Evolutionary conservation across 2,113 vertebrate genomes (phyloP), one percentile per base, ranked within the genome.

Genomic region (Brachyistius frenatus): DNA sequence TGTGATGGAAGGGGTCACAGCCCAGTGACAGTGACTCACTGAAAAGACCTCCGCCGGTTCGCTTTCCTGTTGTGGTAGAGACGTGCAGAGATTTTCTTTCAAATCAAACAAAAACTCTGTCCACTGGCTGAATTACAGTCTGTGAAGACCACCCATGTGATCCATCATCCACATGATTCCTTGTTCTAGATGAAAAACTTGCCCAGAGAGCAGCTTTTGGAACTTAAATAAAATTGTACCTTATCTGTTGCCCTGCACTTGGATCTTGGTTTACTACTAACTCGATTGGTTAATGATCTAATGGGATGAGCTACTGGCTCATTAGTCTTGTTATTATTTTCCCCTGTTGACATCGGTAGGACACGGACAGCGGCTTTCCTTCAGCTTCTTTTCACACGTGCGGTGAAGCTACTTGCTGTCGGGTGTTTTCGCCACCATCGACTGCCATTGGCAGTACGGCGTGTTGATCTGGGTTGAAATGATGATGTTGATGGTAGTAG

Each of bases 21-120:
- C 85, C 53, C 66, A 60, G 74, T 66, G 89, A 88, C 81, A 78
- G 81, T 44, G 64, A 69, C 76, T 85, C 66, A 7, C 39, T 66
- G 78, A 68, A 72, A 76, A 62, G 62, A 80, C 70, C 78, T 63
- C 64, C 62, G 76, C 76, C 75, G 67, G 66, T 85, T 82, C 78
- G 68, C 57, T 66, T 88, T 89, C 86, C 77, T 90, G 87, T 85
- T 90, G 46, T 78, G 66, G 49, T 30, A 61, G 62, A 57, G 70
- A 50, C 70, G 1, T 54, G 80, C 85, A 81, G 88, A 49, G 72
- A 79, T 73, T 71, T 54, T 39, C 66, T 86, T 86, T 88, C 54
- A 81, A 70, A 79, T 68, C 39, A 72, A 78, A 73, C 63, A 73
- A 78, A 61, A 63, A 16, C 63, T 77, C 67, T 56, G 81, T 66